These are phyloP conservation scores for Mythimna albipuncta DNA, from an alignment of 2,888 invertebrate species.

Conservation along the genomic window DNA sequence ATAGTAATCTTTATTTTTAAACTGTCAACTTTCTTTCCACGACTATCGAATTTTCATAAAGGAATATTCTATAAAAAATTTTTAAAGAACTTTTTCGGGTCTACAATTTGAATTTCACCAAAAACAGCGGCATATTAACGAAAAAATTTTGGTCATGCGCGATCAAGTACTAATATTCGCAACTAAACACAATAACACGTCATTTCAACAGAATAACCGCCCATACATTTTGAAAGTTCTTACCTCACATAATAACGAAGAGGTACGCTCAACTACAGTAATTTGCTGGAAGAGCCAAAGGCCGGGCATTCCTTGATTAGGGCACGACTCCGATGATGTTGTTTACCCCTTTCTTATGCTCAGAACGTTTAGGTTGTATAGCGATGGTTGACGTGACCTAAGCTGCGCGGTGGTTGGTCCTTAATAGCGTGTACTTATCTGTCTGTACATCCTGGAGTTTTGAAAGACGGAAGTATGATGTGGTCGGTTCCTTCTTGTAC, in stretches of 20 bases:
- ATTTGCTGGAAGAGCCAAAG: conserved; percentile 73
- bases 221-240: conserved; percentile 44
- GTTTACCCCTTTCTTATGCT: conserved; percentile 67
- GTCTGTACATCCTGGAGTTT: conserved; percentile 31
- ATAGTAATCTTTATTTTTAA: too few species aligned
- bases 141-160: not conserved
- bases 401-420: conserved; percentile 61
- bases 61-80: too few species aligned
- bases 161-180: conserved; percentile 43
- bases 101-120: too few species aligned
- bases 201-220: conserved; percentile 12
- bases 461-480: conserved; percentile 22
- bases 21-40: too few species aligned
- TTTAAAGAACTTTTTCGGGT: too few species aligned
- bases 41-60: too few species aligned
- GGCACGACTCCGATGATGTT: conserved; percentile 74
- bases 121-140: too few species aligned
- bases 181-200: conserved; percentile 38
- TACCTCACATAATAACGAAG: conserved; percentile 59
- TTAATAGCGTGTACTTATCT: conserved; percentile 58
- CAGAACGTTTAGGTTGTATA: conserved; percentile 55
- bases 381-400: conserved; percentile 59
- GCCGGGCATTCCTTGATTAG: conserved; percentile 73
- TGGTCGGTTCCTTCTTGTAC: not conserved
- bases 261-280: conserved; percentile 72